Evolutionary conservation across 2,888 invertebrate species (phyloP).

Genomic region (Camponotus fellah): DNA sequence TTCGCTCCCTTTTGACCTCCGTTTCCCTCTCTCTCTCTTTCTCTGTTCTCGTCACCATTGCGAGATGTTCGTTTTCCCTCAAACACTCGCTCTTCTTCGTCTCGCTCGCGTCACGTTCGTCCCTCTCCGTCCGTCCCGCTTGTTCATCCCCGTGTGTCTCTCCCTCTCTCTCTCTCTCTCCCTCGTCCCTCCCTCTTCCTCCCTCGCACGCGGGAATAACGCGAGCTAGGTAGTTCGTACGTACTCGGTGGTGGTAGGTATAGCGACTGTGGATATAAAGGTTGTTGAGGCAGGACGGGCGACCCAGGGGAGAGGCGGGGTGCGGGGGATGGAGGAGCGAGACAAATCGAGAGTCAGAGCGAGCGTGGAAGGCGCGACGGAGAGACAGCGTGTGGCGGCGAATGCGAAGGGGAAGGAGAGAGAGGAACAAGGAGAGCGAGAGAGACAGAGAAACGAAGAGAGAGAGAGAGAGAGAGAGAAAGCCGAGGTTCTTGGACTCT

Average conservation of each 20-base stretch:
- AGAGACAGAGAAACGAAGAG: constrained; percentile 58
- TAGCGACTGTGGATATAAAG: constrained; percentile 84
- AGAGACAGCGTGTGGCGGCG: constrained; percentile 56
- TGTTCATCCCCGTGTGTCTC: constrained; percentile 34
- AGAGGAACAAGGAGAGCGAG: constrained; percentile 55
- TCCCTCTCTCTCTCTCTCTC: constrained; percentile 68
- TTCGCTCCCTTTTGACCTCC: constrained; percentile 51
- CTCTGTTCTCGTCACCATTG: constrained; percentile 43
- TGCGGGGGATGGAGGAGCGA: constrained; percentile 66
- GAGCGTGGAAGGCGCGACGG: constrained; percentile 57
- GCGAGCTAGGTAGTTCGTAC: constrained; percentile 74
- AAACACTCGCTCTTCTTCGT: constrained; percentile 46
- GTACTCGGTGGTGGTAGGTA: constrained; percentile 79
- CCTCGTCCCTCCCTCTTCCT: constrained; percentile 56
- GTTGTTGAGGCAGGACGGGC: constrained; percentile 77
- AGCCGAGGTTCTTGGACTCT: constrained; percentile 78
- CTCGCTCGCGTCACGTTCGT: constrained; percentile 34
- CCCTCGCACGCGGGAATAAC: constrained; percentile 77
- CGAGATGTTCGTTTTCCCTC: constrained; percentile 56
- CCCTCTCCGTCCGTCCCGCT: constrained; percentile 28
- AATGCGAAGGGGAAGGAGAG: constrained; percentile 56
- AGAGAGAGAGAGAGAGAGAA: constrained; percentile 66
- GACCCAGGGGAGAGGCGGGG: constrained; percentile 54
- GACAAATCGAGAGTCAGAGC: constrained; percentile 65
- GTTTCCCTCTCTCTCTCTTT: constrained; percentile 53